Percentiles rank a stretch among this genome's conserved stretches.
Conservation (phyloP, 2,888 invertebrate species). For the Ophion ellenae region DNA sequence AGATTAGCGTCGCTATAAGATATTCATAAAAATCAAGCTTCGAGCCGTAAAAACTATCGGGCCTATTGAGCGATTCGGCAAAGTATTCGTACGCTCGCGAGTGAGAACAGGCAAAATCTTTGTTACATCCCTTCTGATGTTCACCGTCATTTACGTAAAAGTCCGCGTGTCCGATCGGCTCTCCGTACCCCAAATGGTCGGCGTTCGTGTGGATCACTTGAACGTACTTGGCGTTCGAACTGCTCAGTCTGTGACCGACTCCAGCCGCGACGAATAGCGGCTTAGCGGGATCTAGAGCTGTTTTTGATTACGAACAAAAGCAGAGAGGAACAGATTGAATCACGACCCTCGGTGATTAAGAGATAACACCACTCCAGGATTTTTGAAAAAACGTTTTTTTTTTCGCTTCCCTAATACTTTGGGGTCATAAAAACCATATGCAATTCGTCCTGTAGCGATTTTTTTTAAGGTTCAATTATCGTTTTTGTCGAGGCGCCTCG, state of each 20-base stretch:
- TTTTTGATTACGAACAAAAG: background rate
- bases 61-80: constrained; percentile 26
- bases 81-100: constrained; percentile 25
- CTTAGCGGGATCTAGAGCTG: constrained; percentile 35
- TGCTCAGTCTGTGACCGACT: background rate
- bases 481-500: no score
- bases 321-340: background rate
- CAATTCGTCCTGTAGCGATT: no score
- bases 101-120: constrained; percentile 10
- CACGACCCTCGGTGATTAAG: background rate
- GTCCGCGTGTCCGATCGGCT: constrained; percentile 2
- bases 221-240: constrained; percentile 8
- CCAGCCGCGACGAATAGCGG: background rate
- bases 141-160: constrained; percentile 38
- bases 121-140: constrained; percentile 17
- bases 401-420: no score
- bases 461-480: no score
- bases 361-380: no score
- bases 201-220: constrained; percentile 40
- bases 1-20: fast-evolving
- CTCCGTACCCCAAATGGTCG: background rate
- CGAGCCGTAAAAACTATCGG: background rate
- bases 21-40: background rate
- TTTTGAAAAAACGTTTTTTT: no score
- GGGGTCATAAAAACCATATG: no score